phyloP scores from a whole-genome alignment of 2,113 vertebrate genomes.

The Propithecus coquereli region DNA sequence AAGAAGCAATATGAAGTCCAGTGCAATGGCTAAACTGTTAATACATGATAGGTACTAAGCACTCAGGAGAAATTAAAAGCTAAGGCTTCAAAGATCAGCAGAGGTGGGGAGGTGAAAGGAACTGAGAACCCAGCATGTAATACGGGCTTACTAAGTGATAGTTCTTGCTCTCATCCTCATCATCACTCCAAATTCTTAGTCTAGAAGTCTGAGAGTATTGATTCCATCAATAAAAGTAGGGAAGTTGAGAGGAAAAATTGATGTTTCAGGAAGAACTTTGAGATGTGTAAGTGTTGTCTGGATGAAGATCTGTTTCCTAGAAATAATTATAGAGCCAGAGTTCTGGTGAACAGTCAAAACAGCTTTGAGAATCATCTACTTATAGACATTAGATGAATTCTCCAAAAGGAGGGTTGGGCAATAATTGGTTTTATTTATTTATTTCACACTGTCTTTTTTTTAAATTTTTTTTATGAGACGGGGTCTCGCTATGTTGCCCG shows the following conservation, averaged over 20 bases:
- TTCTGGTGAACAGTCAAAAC: not conserved
- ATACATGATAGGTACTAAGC: not conserved
- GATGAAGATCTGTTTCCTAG: not conserved
- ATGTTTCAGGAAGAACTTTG: not conserved
- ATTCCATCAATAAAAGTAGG: not conserved
- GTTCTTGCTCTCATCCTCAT: not conserved
- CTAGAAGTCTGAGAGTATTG: not conserved
- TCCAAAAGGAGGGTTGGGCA: not conserved
- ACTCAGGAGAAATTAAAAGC: not conserved
- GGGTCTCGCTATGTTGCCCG: too few relatives aligned
- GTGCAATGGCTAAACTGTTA: not conserved
- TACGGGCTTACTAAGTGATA: not conserved
- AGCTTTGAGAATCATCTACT: not conserved
- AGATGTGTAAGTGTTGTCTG: not conserved
- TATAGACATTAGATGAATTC: not conserved
- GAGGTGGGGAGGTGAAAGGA: not conserved
- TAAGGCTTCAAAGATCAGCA: not conserved
- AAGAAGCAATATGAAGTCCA: not conserved
- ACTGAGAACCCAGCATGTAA: too few relatives aligned
- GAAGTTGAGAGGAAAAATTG: not conserved
- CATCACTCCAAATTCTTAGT: not conserved
- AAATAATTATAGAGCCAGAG: not conserved
- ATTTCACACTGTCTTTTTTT: not conserved
- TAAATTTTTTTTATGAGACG: too few relatives aligned
- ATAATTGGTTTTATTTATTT: constrained; percentile 44